phyloP scores from a whole-genome alignment of 2,888 invertebrate genomes.

The Pseudococcus longispinus region DNA sequence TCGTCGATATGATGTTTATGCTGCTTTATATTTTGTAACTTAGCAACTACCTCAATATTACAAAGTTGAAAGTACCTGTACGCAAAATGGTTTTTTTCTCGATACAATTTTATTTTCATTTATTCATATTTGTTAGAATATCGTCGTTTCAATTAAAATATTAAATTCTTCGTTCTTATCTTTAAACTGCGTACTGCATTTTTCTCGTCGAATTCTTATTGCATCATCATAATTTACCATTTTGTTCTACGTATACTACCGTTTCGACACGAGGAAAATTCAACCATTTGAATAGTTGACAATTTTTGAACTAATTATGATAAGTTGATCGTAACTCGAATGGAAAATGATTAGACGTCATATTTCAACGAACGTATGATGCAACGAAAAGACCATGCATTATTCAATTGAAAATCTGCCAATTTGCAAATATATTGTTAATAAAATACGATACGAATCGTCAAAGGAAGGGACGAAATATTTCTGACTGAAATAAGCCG shows the following conservation, averaged over 20 bases:
- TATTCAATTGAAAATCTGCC: conserved; percentile 12
- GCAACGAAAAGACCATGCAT: neutral
- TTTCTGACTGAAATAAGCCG: neutral
- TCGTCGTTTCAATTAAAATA: too few relatives aligned
- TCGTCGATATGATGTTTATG: too few relatives aligned
- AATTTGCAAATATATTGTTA: neutral
- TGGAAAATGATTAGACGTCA: neutral
- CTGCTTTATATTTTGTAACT: too few relatives aligned
- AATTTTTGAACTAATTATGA: neutral
- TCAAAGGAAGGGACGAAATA: conserved; percentile 12
- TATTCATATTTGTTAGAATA: too few relatives aligned
- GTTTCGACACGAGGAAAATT: neutral
- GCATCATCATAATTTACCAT: neutral
- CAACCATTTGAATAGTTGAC: neutral
- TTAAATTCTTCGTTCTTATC: neutral
- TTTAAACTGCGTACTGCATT: too few relatives aligned
- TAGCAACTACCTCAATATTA: too few relatives aligned
- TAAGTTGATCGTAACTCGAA: neutral
- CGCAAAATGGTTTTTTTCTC: too few relatives aligned
- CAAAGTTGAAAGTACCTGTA: too few relatives aligned
- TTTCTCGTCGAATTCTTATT: neutral
- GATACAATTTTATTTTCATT: too few relatives aligned
- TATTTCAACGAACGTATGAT: neutral
- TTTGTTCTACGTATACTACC: neutral
- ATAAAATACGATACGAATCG: neutral